Evolutionary conservation across 2,797 vertebrate genomes (phyloP).

Genomic region (Liasis olivaceus): DNA sequence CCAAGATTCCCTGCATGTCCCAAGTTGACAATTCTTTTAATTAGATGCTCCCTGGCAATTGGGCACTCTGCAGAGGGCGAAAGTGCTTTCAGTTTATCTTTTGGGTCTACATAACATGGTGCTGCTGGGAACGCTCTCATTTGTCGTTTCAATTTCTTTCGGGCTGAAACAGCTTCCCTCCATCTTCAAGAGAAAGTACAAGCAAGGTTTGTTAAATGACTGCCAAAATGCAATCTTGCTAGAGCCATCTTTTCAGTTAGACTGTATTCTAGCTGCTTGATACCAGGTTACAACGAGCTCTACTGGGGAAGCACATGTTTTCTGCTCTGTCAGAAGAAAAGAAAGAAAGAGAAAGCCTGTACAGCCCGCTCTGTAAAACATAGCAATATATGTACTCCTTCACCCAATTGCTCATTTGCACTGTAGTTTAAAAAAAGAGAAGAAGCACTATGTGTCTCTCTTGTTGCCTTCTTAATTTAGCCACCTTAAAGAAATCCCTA

Average conservation of each 20-base stretch:
- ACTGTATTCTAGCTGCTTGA: neutral
- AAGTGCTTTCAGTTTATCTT: constrained; percentile 81
- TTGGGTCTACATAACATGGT: constrained; percentile 83
- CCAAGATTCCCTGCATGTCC: constrained; percentile 86
- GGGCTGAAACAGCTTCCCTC: constrained; percentile 88
- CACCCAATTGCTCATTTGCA: neutral
- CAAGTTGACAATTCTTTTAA: constrained; percentile 82
- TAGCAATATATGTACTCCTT: neutral
- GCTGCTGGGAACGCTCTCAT: constrained; percentile 96
- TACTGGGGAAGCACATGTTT: neutral
- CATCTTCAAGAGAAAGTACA: constrained; percentile 76
- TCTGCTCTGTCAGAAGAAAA: neutral
- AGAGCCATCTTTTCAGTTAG: neutral
- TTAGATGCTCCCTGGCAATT: constrained; percentile 76
- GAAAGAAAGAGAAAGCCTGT: neutral
- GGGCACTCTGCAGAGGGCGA: constrained; percentile 86
- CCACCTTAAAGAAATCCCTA: no score
- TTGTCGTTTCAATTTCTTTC: constrained; percentile 89
- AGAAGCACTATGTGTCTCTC: neutral
- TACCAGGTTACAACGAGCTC: neutral
- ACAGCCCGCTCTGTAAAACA: no score
- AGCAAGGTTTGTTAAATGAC: neutral
- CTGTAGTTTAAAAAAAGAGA: neutral
- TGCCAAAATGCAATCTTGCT: neutral
- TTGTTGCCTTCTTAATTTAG: neutral